Base-by-base conservation (phyloP, 2,113 vertebrate species). In the Boulengerochromis microlepis region DNA sequence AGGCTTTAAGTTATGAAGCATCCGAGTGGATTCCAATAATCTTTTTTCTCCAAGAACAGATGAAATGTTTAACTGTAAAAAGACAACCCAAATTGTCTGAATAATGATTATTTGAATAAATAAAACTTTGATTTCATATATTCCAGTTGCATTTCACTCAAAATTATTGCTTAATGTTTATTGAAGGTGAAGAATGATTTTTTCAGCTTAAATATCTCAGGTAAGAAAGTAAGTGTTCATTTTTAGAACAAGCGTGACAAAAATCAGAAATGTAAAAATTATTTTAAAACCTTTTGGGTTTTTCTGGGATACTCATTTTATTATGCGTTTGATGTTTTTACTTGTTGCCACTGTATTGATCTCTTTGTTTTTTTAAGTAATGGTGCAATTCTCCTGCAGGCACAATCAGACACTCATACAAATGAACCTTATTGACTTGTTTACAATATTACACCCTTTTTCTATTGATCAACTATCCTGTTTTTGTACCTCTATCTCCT, bases 401-500 rank as follows among this genome's bases (percentile, higher is more conserved):
- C 82, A 82, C 80, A 42, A 19, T 69, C 11, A 83, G 18, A 57
- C 29, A 86, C 86, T 87, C 53, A 85, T 31, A 88, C 50, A 10
- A 74, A 57, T 19, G n/a, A 92, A 89, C 56, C 76, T 82, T 86
- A 86, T 50, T 88, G 84, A 91, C 82, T 69, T 86, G 56, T 82
- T 90, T 84, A 87, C 86, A 81, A 57, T 13, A 76, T 81, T 4
- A 47, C 10, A 78, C 29, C 33, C 7, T 53, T 50, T 92, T 15
- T 52, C 3, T 26, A 82, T 61, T 31, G 40, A 82, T 45, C 19
- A 10, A 18, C 26, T 6, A 19, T 64, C 16, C 12, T 12, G 22
- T 53, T 53, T 57, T 40, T 10, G 0, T 95, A 99, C 98, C 98
- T 99, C 98, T 15, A 99, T 99, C 95, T 99, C 98, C 97, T 99